phyloP scores from a whole-genome alignment of 2,888 invertebrate genomes.

The Limnephilus lunatus region DNA sequence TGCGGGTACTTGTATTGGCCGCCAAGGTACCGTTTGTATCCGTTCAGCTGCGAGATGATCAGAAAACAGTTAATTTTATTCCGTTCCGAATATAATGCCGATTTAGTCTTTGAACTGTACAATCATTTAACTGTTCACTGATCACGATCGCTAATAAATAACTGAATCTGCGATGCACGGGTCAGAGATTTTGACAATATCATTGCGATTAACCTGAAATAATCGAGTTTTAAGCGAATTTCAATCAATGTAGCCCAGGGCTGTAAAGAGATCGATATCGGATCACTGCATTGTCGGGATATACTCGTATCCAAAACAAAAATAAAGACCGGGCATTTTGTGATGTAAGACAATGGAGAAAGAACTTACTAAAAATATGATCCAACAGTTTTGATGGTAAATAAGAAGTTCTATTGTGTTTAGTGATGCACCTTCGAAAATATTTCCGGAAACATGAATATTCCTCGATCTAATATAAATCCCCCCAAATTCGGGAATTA shows the following conservation, averaged over 20 bases:
- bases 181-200: background rate
- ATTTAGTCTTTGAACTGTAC: slow-evolving; percentile 5
- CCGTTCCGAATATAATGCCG: slow-evolving; percentile 33
- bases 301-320: background rate
- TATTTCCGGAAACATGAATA: too few species aligned
- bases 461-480: too few species aligned
- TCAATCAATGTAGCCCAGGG: background rate
- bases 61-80: slow-evolving; percentile 13
- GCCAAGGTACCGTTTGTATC: slow-evolving; percentile 15
- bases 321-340: background rate
- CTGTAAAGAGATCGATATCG: background rate
- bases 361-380: background rate
- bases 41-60: slow-evolving; percentile 27
- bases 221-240: background rate
- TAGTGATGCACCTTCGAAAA: too few species aligned
- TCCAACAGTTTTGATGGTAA: background rate
- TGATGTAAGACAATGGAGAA: background rate
- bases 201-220: background rate
- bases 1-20: background rate
- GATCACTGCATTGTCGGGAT: background rate
- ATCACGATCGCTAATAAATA: slow-evolving; percentile 39
- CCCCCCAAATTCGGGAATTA: too few species aligned
- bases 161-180: background rate
- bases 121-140: slow-evolving; percentile 41
- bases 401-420: too few species aligned